Percentiles rank a stretch among this genome's conserved stretches.
Conservation (phyloP, 2,888 invertebrate genomes). For the Strigamia crassipes region DNA sequence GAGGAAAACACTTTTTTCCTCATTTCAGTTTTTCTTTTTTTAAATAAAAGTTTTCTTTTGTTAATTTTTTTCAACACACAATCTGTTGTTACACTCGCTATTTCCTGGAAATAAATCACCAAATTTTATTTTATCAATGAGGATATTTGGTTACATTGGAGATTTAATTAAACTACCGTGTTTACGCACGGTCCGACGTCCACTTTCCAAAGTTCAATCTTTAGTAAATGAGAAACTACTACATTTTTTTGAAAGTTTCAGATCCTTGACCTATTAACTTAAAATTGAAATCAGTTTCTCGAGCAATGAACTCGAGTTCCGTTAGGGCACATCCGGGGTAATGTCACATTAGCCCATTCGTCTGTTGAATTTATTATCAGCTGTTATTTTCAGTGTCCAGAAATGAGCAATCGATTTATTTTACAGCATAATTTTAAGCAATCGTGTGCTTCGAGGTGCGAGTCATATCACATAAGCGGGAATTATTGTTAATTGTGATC, state of each 20-base stretch:
- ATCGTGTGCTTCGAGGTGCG: too few relatives aligned
- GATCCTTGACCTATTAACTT: constrained; percentile 16
- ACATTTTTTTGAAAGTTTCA: background rate
- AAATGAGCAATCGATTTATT: background rate
- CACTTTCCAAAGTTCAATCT: background rate
- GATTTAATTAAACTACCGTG: background rate
- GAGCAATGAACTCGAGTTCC: constrained; percentile 10
- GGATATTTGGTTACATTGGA: too few relatives aligned
- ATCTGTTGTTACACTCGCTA: too few relatives aligned
- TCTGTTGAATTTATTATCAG: background rate
- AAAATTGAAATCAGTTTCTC: background rate
- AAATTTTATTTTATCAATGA: too few relatives aligned
- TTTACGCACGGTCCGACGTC: background rate
- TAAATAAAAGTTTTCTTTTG: too few relatives aligned
- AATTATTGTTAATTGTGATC: background rate
- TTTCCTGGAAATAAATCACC: too few relatives aligned
- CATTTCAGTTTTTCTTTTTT: too few relatives aligned
- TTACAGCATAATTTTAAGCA: too few relatives aligned
- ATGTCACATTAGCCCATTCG: background rate
- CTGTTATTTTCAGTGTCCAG: background rate
- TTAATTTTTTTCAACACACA: too few relatives aligned
- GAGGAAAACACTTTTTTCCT: too few relatives aligned
- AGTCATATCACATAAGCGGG: background rate
- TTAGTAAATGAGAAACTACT: background rate
- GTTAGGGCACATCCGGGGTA: background rate